Percentiles rank a stretch among this genome's conserved stretches.
Evolutionary conservation across 2,797 vertebrate species (phyloP).

Genomic region (Glossophaga mutica): DNA sequence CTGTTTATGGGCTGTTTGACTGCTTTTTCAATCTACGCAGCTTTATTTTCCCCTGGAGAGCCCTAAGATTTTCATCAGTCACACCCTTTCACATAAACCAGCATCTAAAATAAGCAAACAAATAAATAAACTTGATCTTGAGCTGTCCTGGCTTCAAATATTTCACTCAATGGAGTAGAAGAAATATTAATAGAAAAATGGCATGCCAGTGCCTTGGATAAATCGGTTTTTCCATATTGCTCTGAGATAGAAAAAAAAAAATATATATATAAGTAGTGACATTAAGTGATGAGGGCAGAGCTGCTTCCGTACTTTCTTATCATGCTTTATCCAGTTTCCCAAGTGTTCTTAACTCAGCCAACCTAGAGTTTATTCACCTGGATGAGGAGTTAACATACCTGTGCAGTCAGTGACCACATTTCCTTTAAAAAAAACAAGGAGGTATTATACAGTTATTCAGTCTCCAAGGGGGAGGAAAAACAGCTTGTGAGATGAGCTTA

Average conservation of each 20-base stretch:
- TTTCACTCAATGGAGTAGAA: conserved; percentile 19
- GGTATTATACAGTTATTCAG: neutral
- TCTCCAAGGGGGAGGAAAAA: neutral
- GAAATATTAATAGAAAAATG: neutral
- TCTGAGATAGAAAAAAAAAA: neutral
- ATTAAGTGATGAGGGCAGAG: neutral
- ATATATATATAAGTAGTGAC: too few relatives aligned
- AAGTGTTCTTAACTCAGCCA: neutral
- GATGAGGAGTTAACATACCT: neutral
- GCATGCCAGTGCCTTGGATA: neutral
- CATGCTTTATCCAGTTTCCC: neutral
- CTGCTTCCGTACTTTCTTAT: neutral
- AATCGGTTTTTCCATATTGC: neutral
- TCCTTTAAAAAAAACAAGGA: neutral
- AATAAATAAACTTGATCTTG: conserved; percentile 33
- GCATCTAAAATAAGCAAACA: conserved; percentile 37
- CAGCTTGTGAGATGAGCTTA: neutral
- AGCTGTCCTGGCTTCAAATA: conserved; percentile 18
- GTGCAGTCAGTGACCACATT: neutral
- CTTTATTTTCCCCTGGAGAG: conserved; percentile 33
- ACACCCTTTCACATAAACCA: conserved; percentile 19
- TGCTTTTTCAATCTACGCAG: conserved; percentile 17
- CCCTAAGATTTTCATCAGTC: conserved; percentile 34
- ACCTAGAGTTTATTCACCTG: neutral
- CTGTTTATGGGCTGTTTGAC: neutral